Evolutionary conservation across 2,113 vertebrate species (phyloP).

Genomic region (Archilochus colubris): DNA sequence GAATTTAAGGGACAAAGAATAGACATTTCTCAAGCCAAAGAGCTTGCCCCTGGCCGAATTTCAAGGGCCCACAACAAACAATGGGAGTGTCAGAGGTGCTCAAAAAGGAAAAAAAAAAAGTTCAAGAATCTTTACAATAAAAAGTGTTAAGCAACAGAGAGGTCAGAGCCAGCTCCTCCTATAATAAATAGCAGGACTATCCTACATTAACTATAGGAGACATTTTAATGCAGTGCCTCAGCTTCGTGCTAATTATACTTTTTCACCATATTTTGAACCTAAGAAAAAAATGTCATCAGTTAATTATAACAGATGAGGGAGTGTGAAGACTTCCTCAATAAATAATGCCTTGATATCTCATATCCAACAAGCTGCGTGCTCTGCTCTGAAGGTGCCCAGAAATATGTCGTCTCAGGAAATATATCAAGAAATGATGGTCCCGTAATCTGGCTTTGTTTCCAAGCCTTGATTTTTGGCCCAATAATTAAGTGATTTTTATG

Average conservation of each 20-base stretch:
- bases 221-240: slow-evolving; percentile 67
- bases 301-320: slow-evolving; percentile 70
- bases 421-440: slow-evolving; percentile 57
- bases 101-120: slow-evolving; percentile 56
- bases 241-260: slow-evolving; percentile 70
- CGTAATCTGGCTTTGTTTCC: slow-evolving; percentile 62
- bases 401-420: slow-evolving; percentile 61
- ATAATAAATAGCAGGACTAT: slow-evolving; percentile 60
- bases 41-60: slow-evolving; percentile 53
- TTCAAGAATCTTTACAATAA: slow-evolving; percentile 72
- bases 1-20: slow-evolving; percentile 71
- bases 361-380: slow-evolving; percentile 45
- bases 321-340: slow-evolving; percentile 71
- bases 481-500: slow-evolving; percentile 68
- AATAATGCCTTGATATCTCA: slow-evolving; percentile 67
- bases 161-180: slow-evolving; percentile 62
- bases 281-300: slow-evolving; percentile 62
- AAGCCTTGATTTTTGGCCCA: slow-evolving; percentile 61
- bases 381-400: slow-evolving; percentile 57
- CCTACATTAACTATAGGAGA: slow-evolving; percentile 66
- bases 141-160: slow-evolving; percentile 68
- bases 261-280: slow-evolving; percentile 69
- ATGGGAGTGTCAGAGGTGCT: slow-evolving; percentile 67
- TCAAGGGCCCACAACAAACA: slow-evolving; percentile 65
- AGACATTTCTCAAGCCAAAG: slow-evolving; percentile 48